Conservation (phyloP, 2,797 vertebrate genomes). For the Hippocampus kuda region DNA sequence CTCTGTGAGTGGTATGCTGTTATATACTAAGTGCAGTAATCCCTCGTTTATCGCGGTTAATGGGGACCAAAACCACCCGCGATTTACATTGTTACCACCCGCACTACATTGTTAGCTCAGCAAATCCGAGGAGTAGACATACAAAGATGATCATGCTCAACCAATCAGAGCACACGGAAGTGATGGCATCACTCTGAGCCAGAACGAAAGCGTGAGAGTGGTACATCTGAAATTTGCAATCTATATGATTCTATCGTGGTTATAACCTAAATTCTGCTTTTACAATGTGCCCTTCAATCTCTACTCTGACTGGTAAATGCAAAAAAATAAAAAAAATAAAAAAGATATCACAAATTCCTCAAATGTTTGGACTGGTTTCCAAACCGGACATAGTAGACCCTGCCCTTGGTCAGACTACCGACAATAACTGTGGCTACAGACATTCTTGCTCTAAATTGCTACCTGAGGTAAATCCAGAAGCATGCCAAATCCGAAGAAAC, state of each 20-base stretch:
- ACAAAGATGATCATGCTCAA: too few species aligned
- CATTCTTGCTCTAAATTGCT: slow-evolving; percentile 64
- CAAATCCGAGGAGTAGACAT: too few species aligned
- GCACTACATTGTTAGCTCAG: too few species aligned
- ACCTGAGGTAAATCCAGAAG: slow-evolving; percentile 54
- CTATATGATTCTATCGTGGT: neutral
- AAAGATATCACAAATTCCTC: slow-evolving; percentile 26
- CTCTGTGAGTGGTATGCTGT: neutral
- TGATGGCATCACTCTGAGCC: too few species aligned
- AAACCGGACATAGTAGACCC: slow-evolving; percentile 30
- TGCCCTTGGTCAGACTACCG: slow-evolving; percentile 42
- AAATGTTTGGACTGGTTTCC: slow-evolving; percentile 18
- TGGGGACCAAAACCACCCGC: too few species aligned
- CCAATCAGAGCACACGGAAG: too few species aligned
- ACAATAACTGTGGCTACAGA: slow-evolving; percentile 56
- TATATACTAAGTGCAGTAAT: neutral
- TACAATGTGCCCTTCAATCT: neutral
- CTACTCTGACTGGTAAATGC: slow-evolving; percentile 13
- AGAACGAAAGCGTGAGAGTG: too few species aligned
- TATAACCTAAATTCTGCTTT: neutral
- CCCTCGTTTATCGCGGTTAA: too few species aligned
- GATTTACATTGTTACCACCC: too few species aligned
- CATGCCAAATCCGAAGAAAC: slow-evolving; percentile 42
- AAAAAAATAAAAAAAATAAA: slow-evolving; percentile 10
- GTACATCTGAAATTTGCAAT: neutral